These are phyloP conservation scores for Macquaria australasica DNA, from an alignment of 2,113 vertebrate species.

Conservation along the genomic window DNA sequence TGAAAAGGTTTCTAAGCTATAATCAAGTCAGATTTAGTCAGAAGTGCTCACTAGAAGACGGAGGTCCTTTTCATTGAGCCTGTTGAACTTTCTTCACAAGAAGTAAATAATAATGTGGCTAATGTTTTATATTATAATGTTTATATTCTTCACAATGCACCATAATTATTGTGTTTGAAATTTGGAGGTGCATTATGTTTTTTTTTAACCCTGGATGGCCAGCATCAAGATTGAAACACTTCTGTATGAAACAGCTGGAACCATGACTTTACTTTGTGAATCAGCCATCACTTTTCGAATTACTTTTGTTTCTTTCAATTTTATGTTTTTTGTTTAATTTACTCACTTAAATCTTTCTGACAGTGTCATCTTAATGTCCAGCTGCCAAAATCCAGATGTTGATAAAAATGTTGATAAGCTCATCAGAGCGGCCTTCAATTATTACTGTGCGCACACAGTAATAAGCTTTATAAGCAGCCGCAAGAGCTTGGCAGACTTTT, in stretches of 20 bases:
- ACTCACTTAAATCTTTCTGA: background rate
- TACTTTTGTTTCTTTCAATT: too few species aligned
- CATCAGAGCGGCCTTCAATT: too few species aligned
- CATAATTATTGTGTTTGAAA: background rate
- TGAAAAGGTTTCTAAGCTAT: background rate
- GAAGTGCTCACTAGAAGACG: background rate
- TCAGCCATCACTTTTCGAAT: too few species aligned
- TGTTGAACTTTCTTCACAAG: background rate
- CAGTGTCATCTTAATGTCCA: background rate
- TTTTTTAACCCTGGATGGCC: too few species aligned
- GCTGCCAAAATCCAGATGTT: background rate
- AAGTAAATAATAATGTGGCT: background rate
- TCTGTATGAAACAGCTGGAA: too few species aligned
- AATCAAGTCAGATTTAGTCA: background rate
- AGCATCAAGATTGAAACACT: too few species aligned
- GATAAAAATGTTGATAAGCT: background rate
- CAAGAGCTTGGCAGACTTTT: background rate
- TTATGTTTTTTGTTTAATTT: too few species aligned
- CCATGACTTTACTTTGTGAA: too few species aligned
- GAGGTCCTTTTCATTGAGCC: background rate
- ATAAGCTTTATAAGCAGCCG: background rate
- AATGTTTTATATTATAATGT: too few species aligned
- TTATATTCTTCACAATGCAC: background rate
- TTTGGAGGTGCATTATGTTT: too few species aligned
- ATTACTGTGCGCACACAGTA: background rate